Base-by-base conservation (phyloP, 2,797 vertebrate genomes). In the Oophaga sylvatica region DNA sequence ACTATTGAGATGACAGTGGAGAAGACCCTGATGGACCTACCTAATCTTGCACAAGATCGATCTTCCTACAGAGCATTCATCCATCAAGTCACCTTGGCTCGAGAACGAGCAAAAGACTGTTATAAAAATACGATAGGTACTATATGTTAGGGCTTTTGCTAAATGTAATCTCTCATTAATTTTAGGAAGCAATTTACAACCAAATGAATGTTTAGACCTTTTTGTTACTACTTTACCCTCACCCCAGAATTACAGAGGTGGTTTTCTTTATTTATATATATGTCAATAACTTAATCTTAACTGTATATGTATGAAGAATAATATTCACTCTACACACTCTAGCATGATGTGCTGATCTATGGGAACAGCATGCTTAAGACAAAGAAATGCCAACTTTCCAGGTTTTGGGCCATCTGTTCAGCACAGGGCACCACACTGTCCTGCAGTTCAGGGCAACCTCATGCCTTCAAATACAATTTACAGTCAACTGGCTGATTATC, bases 361-460 rank as follows among this genome's bases (percentile, higher is more conserved):
- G 31, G 31, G 29, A 84, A 60, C 82, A 84, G 68, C 53, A 45
- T 57, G 81, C 68, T 83, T 59, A 83, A 60, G 53, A 57, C 16
- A 83, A 59, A 83, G 48, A 29, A 57, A 73, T 83, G 81, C 67
- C 81, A 83, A 83, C 5, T 22, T 73, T 71, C 68, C 57, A 71
- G 53, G 67, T 59, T 59, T 73, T 70, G 53, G 73, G 81, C 81
- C 81, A 83, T 83, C 81, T 83, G 81, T 83, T 83, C 68, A 83
- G 68, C 81, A 59, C 67, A 45, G 81, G 65, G 26, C 81, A 57
- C 29, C 68, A 41, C 81, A 31, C 68, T 57, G 29, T 9, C 81
- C 81, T 41, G 81, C 81, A 60, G 81, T 41, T 83, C 81, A 83
- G 81, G 81, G 82, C 82, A 83, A 75, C 82, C 82, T 75, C 70